phyloP scores from a whole-genome alignment of 2,797 vertebrate genomes.

The Dendrocincla tyrannina region DNA sequence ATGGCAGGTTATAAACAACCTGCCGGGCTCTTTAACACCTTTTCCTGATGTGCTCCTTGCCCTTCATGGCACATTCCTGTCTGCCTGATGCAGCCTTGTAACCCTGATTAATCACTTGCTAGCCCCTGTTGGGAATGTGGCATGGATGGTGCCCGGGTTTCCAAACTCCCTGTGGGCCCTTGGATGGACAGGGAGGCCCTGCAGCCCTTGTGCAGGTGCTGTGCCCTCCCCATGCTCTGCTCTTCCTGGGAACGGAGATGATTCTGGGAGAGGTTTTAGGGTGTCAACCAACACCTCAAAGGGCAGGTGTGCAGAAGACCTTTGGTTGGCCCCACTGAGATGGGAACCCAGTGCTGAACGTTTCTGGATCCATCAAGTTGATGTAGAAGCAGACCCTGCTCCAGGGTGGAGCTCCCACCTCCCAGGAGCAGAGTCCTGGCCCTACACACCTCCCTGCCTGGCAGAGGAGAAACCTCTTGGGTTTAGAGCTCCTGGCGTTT shows the following conservation, averaged over 20 bases:
- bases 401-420: accelerated
- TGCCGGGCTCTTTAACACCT: conserved; percentile 44
- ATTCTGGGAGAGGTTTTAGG: not conserved
- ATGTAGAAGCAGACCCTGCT: accelerated
- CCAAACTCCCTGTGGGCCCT: not conserved
- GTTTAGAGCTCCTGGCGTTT: not conserved
- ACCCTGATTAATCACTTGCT: not conserved
- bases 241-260: too few species aligned
- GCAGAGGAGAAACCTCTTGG: accelerated
- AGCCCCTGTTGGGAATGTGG: not conserved
- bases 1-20: conserved; percentile 39
- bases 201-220: not conserved
- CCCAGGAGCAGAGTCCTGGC: too few species aligned
- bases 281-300: not conserved
- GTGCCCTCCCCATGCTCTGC: not conserved
- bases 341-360: not conserved
- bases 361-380: not conserved
- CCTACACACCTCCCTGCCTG: not conserved
- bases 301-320: not conserved
- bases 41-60: not conserved
- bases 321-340: not conserved
- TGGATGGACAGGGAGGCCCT: not conserved
- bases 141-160: not conserved
- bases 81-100: not conserved
- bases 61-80: not conserved